Conservation (phyloP, 2,888 invertebrate species). For the Aphidoletes aphidimyza region DNA sequence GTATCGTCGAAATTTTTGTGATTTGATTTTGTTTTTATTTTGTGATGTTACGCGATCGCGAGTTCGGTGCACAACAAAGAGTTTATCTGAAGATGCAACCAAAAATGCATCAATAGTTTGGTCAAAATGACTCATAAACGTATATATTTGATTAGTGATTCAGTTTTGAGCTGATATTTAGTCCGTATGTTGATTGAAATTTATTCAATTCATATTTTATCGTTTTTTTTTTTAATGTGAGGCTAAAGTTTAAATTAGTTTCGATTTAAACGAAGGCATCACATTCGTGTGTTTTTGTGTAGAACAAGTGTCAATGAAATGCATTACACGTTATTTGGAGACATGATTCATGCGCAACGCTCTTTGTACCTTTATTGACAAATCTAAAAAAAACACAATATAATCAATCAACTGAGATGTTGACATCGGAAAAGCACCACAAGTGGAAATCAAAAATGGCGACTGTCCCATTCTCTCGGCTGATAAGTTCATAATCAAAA, state of each 20-base stretch:
- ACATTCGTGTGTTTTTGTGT: too few relatives aligned
- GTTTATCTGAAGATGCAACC: neutral
- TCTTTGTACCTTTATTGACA: neutral
- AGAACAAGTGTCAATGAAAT: too few relatives aligned
- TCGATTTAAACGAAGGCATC: too few relatives aligned
- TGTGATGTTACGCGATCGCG: too few relatives aligned
- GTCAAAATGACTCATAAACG: constrained; percentile 43
- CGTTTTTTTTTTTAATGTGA: neutral
- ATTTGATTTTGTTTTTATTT: too few relatives aligned
- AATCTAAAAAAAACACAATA: neutral
- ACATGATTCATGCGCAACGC: neutral
- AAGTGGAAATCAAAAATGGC: constrained; percentile 37
- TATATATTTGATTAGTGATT: constrained; percentile 33
- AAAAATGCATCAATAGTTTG: neutral
- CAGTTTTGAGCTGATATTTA: constrained; percentile 47
- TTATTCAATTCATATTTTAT: neutral
- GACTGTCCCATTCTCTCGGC: neutral
- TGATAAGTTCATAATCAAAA: neutral
- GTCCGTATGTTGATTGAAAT: neutral
- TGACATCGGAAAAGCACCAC: constrained; percentile 32
- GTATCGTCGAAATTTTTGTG: too few relatives aligned
- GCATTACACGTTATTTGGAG: too few relatives aligned
- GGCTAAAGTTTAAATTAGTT: too few relatives aligned
- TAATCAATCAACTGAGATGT: neutral
- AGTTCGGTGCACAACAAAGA: too few relatives aligned